Evolutionary conservation across 1,140 invertebrate species (phyloP), one percentile per base, ranked within the genome.

Genomic region (Orchesella cincta): DNA sequence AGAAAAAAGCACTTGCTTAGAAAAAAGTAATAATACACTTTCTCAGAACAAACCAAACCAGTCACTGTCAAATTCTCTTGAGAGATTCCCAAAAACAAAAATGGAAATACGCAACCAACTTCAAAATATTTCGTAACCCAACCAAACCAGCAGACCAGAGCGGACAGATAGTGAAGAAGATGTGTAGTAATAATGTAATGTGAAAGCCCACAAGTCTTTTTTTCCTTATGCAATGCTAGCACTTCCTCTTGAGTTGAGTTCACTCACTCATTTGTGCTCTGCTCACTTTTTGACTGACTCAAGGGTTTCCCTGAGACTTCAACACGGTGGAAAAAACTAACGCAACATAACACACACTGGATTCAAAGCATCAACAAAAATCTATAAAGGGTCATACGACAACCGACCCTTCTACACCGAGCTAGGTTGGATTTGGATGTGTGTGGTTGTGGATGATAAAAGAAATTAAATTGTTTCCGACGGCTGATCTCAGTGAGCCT

Each of bases 171-270:
- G 23, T 57, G 52, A 57, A 57, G 52, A 57, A 57, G 14, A 26
- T 57, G 23, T n/a, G 52, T 57, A n/a, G 52, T n/a, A 57, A 57
- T 57, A 57, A 57, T 57, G 52, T 57, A n/a, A 57, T 57, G 52
- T 57, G 52, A 57, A 57, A 57, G 52, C 52, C 52, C 52, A 57
- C 52, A 57, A 57, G 52, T 57, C 8, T 57, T 57, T 57, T 57
- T 23, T 57, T 23, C 23, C 23, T 57, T 18, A 14, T 57, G 5
- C 52, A 14, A 14, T 23, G 23, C 39, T 46, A 8, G 39, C 18
- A 8, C 39, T 5, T 46, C 39, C 18, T 46, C 39, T 46, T 46
- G 39, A 8, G 5, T 18, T 46, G 39, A 46, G 39, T 46, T 20
- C 20, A 12, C 39, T 46, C 20, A 8, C 39, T 46, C 39, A 46